Evolutionary conservation across 1,140 invertebrate genomes (phyloP).

Genomic region (Sarcophaga bullata): DNA sequence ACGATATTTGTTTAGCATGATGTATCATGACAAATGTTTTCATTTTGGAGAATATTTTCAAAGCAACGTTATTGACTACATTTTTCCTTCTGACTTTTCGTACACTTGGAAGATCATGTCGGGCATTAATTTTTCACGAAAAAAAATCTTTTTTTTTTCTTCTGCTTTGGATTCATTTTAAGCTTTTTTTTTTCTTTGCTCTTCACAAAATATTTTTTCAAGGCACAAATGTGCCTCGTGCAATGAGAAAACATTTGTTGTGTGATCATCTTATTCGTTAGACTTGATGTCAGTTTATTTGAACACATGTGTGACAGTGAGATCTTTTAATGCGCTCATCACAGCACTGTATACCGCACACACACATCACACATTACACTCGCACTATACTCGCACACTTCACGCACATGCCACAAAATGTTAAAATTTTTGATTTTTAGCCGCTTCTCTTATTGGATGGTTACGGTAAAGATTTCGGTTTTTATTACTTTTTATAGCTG

Average conservation of each 20-base stretch:
- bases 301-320: no score
- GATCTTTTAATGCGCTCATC: no score
- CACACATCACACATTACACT: no score
- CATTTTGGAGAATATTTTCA: conserved; percentile 9
- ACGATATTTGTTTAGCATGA: conserved; percentile 23
- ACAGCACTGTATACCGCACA: no score
- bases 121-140: background rate
- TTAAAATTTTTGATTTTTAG: background rate
- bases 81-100: background rate
- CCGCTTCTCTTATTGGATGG: background rate
- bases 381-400: background rate
- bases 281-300: background rate
- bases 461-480: background rate
- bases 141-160: background rate
- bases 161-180: background rate
- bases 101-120: background rate
- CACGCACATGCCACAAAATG: conserved; percentile 7
- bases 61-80: background rate
- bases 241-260: conserved; percentile 6
- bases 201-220: background rate
- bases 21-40: conserved; percentile 37
- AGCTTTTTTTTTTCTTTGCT: conserved; percentile 15
- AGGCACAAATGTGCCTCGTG: background rate
- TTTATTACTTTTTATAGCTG: background rate
- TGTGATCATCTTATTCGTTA: background rate